phyloP scores from a whole-genome alignment of 2,888 invertebrate species.

The Tachystola acroxantha region DNA sequence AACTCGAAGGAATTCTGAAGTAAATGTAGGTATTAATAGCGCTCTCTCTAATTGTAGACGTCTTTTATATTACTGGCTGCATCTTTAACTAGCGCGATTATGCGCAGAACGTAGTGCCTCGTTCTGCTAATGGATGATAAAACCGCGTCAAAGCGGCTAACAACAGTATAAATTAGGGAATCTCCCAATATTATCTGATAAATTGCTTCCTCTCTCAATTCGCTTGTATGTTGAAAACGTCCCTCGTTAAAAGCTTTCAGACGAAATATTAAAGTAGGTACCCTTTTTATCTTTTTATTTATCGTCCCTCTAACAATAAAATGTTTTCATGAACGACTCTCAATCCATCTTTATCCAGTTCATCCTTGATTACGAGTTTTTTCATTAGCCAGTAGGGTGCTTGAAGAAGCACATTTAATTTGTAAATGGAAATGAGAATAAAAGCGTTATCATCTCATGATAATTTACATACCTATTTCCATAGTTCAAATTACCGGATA shows the following conservation, averaged over 20 bases:
- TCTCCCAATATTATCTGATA: constrained; percentile 49
- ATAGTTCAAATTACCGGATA: no score
- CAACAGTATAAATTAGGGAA: constrained; percentile 52
- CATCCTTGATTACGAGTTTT: constrained; percentile 3
- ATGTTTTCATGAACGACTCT: constrained; percentile 3
- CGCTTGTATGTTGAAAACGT: constrained; percentile 36
- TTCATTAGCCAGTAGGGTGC: not conserved
- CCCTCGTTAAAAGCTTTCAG: constrained; percentile 26
- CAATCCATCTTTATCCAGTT: constrained; percentile 3
- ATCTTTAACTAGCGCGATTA: constrained; percentile 40
- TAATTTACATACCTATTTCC: no score
- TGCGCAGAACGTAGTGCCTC: constrained; percentile 13
- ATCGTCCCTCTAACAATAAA: constrained; percentile 6
- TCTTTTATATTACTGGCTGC: constrained; percentile 36
- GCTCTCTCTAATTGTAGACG: constrained; percentile 36
- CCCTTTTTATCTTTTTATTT: constrained; percentile 3
- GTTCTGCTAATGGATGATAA: constrained; percentile 46
- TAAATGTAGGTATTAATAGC: constrained; percentile 53
- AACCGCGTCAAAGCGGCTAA: constrained; percentile 50
- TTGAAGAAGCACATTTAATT: not conserved
- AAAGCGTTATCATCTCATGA: no score
- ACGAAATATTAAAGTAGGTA: constrained; percentile 2
- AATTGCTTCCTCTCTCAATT: constrained; percentile 39
- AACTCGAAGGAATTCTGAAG: no score
- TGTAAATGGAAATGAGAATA: not conserved